These are phyloP conservation scores for Varroa destructor DNA, from an alignment of 1,140 invertebrate species.

Conservation along the genomic window DNA sequence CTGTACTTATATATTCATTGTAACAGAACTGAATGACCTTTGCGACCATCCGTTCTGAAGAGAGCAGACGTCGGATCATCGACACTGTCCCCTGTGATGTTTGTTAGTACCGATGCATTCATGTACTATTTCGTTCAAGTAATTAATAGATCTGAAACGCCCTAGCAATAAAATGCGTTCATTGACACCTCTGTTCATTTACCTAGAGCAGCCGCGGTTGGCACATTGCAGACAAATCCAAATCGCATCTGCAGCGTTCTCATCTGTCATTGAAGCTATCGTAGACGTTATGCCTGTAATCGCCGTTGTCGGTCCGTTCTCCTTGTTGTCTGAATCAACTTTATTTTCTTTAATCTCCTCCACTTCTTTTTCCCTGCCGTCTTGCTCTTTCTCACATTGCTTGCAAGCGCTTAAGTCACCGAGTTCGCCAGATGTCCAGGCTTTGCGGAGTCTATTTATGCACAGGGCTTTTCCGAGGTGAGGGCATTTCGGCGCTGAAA, in stretches of 20 bases:
- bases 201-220: constrained; percentile 18
- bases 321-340: not conserved
- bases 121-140: no score
- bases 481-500: not conserved
- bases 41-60: no score
- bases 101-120: no score
- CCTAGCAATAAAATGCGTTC: no score
- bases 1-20: not conserved
- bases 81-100: no score
- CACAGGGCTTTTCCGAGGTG: not conserved
- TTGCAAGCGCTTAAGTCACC: not conserved
- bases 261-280: not conserved
- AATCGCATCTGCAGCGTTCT: not conserved
- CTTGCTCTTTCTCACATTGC: constrained; percentile 20
- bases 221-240: constrained; percentile 21
- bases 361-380: not conserved
- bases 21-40: no score
- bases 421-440: not conserved
- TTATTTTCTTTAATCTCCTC: not conserved
- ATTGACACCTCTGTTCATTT: not conserved
- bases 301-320: no score
- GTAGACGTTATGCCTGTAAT: no score
- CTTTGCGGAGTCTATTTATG: not conserved
- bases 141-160: no score
- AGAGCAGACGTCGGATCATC: no score